phyloP scores from a whole-genome alignment of 1,140 invertebrate species.

The Solen grandis region DNA sequence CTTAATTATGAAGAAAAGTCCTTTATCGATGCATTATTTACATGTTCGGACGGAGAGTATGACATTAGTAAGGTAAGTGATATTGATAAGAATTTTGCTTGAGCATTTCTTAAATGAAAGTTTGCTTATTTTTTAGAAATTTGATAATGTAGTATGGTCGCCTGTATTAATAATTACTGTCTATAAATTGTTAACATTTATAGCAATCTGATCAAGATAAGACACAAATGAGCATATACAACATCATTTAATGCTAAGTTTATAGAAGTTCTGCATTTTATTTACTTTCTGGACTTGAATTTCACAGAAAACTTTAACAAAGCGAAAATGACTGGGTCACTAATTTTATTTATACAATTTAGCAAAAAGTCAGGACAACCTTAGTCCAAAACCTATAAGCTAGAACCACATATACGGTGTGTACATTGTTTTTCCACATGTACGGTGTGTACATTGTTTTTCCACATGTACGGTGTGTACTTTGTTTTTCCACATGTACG shows the following conservation, averaged over 20 bases:
- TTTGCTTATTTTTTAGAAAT: neutral
- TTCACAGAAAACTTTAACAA: too few species aligned
- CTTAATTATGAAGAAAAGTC: conserved; percentile 59
- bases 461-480: neutral
- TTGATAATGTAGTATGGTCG: neutral
- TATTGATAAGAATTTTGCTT: neutral
- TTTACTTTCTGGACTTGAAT: too few species aligned
- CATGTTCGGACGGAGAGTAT: conserved; percentile 67
- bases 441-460: neutral
- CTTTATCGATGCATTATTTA: conserved; percentile 35
- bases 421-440: neutral
- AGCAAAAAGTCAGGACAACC: neutral
- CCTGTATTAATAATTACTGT: neutral
- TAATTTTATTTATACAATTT: neutral
- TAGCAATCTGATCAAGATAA: too few species aligned
- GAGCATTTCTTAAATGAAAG: neutral
- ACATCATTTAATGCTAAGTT: too few species aligned
- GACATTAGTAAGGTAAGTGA: conserved; percentile 57
- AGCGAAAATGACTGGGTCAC: too few species aligned
- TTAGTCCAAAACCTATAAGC: neutral
- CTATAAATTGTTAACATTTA: neutral
- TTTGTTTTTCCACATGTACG: neutral
- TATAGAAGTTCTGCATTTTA: too few species aligned
- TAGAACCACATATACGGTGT: neutral
- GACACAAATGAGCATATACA: too few species aligned